Evolutionary conservation across 2,797 vertebrate genomes (phyloP).

Genomic region (Oryzias dopingdopingensis): DNA sequence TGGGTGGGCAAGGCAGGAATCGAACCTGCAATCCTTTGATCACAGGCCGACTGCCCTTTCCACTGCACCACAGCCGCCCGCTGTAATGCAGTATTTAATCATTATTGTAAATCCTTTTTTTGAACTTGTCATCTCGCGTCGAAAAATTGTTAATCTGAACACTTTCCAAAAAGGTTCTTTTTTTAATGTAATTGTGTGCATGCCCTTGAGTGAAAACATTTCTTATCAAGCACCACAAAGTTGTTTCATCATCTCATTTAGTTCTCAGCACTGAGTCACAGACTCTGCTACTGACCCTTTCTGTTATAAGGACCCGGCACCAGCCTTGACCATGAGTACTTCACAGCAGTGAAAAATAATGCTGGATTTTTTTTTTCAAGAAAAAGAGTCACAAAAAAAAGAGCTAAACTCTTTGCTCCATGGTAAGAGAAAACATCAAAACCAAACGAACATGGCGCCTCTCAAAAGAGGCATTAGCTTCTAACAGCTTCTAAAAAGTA

Average conservation of each 20-base stretch:
- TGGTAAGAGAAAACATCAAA: background rate
- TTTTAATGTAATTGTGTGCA: slow-evolving; percentile 45
- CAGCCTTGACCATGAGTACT: slow-evolving; percentile 14
- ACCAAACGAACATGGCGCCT: too few relatives aligned
- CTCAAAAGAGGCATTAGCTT: too few relatives aligned
- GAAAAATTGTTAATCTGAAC: slow-evolving; percentile 45
- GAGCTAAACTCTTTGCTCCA: slow-evolving; percentile 7
- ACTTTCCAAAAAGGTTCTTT: slow-evolving; percentile 47
- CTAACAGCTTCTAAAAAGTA: too few relatives aligned
- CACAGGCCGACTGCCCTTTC: too few relatives aligned
- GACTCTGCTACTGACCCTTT: slow-evolving; percentile 43
- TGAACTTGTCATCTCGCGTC: slow-evolving; percentile 35
- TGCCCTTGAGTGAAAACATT: slow-evolving; percentile 50
- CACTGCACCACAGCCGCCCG: too few relatives aligned
- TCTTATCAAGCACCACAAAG: slow-evolving; percentile 56
- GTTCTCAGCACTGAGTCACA: slow-evolving; percentile 44
- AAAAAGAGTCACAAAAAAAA: slow-evolving; percentile 10
- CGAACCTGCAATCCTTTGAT: too few relatives aligned
- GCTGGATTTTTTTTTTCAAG: slow-evolving; percentile 1
- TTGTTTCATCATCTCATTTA: slow-evolving; percentile 58
- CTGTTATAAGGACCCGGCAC: slow-evolving; percentile 28
- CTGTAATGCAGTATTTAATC: slow-evolving; percentile 20
- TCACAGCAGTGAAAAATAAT: slow-evolving; percentile 7
- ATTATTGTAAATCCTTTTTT: slow-evolving; percentile 33
- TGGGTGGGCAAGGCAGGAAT: too few relatives aligned